Evolutionary conservation across 2,888 invertebrate genomes (phyloP), one percentile per base, ranked within the genome.

Genomic region (Drosophila kanekoi): DNA sequence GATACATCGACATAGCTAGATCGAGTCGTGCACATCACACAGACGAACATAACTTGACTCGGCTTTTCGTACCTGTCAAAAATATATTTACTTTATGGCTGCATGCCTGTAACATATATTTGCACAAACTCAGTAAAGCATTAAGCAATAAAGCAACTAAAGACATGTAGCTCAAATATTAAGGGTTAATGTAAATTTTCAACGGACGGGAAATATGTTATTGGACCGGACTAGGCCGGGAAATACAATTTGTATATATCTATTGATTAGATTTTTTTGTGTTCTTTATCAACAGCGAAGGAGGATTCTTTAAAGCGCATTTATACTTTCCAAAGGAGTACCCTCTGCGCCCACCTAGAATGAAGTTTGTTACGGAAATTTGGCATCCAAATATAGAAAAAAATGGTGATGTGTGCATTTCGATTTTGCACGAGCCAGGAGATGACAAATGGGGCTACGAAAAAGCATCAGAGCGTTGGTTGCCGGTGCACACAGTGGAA

Each of bases 391-490:
- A 99, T 94, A 99, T 92, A 72, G 92, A 91, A 65, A 90, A 91
- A 64, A 87, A 90, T 67, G 91, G 91, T 28, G 91, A 91, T 66
- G 99, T 99, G 43, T 99, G 99, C 94, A 99, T 99, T 95, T 99
- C 99, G 92, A 99, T 99, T 93, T 94, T 99, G 79, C 99, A 99
- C 91, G 99, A 99, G 93, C 99, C 99, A 23, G 99, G 99, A 66
- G 99, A 99, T 94, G 99, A 99, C 93, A 98, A 98, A 93, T 99
- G 97, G 95, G 99, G 98, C 67, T 99, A 99, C 91, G 99, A 99
- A 93, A 97, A 98, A 93, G 98, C 99, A 73, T 97, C 97, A 68
- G 99, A 99, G 93, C 95, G 99, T 93, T 99, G 99, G 99, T 94
- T 99, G 92, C 99, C 99, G 18, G 98, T 99, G 73, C 99, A 99